These are phyloP conservation scores for Austrolebias charrua DNA, from an alignment of 2,797 vertebrate genomes.

Conservation along the genomic window DNA sequence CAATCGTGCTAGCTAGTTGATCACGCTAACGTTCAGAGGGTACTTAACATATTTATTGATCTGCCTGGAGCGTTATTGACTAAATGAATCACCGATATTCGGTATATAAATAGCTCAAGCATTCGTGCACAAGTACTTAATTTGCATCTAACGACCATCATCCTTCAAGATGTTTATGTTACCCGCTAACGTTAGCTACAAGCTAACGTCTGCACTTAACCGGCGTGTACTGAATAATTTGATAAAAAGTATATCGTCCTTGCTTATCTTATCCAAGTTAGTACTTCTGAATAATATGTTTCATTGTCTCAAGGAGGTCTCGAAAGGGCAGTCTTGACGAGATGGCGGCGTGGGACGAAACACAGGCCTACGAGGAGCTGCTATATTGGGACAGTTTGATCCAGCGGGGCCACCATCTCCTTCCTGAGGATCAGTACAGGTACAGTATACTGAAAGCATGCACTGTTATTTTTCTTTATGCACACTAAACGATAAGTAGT, in stretches of 20 bases:
- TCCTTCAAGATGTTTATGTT: background rate
- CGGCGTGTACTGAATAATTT: background rate
- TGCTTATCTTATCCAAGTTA: background rate
- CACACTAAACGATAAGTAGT: too few species aligned
- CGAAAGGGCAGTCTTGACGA: constrained; percentile 30
- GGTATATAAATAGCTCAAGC: background rate
- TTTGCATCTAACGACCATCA: background rate
- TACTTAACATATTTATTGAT: background rate
- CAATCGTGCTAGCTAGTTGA: background rate
- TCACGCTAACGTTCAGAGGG: too few species aligned
- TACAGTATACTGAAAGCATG: constrained; percentile 51
- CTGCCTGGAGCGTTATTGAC: too few species aligned
- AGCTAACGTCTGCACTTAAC: background rate
- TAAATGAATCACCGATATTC: background rate
- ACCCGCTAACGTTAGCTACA: constrained; percentile 1
- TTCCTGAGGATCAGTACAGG: constrained; percentile 79
- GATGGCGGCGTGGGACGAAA: constrained; percentile 79
- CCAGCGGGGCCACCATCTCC: constrained; percentile 76
- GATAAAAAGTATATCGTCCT: background rate
- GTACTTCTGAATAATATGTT: background rate
- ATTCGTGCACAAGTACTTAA: too few species aligned
- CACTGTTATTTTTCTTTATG: background rate
- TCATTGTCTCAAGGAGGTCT: background rate
- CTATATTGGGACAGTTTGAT: constrained; percentile 84
- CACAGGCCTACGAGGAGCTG: constrained; percentile 82